Evolutionary conservation across 1,140 invertebrate genomes (phyloP), one percentile per base, ranked within the genome.

Genomic region (Neuroterus valhalla): DNA sequence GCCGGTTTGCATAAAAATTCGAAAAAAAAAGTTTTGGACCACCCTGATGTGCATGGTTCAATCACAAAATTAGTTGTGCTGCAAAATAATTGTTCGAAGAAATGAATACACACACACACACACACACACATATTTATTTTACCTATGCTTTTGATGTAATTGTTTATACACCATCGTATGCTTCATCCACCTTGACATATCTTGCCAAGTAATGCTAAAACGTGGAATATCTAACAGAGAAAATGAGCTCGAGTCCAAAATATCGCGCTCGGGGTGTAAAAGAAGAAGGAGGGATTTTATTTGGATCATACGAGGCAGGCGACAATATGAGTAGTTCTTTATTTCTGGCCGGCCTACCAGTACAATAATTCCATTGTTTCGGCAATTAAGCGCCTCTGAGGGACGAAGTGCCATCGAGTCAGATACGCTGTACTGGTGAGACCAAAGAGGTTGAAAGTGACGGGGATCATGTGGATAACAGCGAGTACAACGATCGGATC

Each of bases 351-450:
- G 2, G 23, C 23, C 55, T 62, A 23, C 23, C 55, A 62, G 55
- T 38, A 62, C 55, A 38, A 62, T 62, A 62, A 62, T 62, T 62
- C 55, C 14, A 62, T 62, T 62, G 55, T 62, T 62, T 62, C 23
- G 55, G 23, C 23, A 62, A 62, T 62, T 38, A 62, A 62, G 55
- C 55, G 55, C 55, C 26, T 62, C 23, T 6, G 31, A 62, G 15
- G 12, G 55, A 62, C 55, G 14, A 23, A 62, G 55, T 62, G 15
- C 23, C 55, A 31, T 62, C 55, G 26, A 62, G 55, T 62, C 31
- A 38, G 31, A 38, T 38, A 8, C 5, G 14, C 15, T 26, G 15
- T 26, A 23, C 21, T 2, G 55, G 55, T 14, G 55, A 62, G 55
- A 31, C 14, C 55, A 5, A 26, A n/a, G 55, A 26, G n/a, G 26